A percentile compares a stretch with the other conserved stretches of the same genome.
These are phyloP conservation scores for Agapostemon virescens DNA, from an alignment of 2,888 invertebrate genomes.

Conservation along the genomic window DNA sequence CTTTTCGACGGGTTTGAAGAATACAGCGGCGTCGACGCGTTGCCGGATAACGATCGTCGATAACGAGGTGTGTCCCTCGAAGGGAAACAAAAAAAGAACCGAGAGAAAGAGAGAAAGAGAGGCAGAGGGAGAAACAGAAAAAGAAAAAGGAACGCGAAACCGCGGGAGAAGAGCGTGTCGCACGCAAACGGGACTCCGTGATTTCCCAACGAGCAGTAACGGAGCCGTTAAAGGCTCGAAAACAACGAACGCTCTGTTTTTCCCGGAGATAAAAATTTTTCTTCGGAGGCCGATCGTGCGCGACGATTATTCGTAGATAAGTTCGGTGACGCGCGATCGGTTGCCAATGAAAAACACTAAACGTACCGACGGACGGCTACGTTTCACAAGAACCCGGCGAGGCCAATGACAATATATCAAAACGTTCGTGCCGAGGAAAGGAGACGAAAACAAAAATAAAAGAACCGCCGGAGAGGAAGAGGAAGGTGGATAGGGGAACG, in stretches of 20 bases:
- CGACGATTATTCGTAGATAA: constrained; percentile 33
- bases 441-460: constrained; percentile 8
- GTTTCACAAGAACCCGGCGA: constrained; percentile 25
- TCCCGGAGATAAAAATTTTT: constrained; percentile 27
- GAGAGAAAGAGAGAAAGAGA: background rate
- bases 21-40: constrained; percentile 50
- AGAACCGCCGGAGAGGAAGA: background rate
- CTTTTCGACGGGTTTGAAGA: constrained; percentile 59
- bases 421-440: constrained; percentile 11
- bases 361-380: background rate
- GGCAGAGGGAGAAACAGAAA: background rate
- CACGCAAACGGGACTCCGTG: constrained; percentile 14
- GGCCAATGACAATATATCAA: constrained; percentile 2
- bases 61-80: constrained; percentile 40
- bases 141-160: background rate
- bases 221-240: background rate
- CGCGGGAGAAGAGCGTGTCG: background rate
- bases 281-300: constrained; percentile 18
- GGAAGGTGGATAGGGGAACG: background rate
- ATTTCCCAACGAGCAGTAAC: background rate
- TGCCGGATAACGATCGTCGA: constrained; percentile 43
- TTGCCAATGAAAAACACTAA: constrained; percentile 8
- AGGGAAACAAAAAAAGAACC: constrained; percentile 6
- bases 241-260: constrained; percentile 13
- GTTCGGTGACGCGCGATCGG: constrained; percentile 11